Percentiles rank a stretch among this genome's conserved stretches.
phyloP scores from a whole-genome alignment of 2,888 invertebrate genomes.

The Sycophila texana region DNA sequence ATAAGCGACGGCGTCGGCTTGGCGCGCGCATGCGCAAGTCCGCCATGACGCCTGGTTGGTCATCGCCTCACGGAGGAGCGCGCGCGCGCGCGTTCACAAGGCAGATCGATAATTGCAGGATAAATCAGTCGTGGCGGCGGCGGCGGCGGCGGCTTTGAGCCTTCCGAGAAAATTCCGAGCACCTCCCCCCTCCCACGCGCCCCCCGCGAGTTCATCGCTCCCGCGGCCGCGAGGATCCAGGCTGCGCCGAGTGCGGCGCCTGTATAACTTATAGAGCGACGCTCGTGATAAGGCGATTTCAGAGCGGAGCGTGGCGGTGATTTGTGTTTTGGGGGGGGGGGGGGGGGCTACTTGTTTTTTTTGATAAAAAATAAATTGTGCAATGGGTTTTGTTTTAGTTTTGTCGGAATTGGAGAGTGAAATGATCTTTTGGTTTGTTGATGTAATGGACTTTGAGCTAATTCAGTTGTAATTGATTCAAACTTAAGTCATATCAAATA shows the following conservation, averaged over 20 bases:
- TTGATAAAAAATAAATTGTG: not conserved
- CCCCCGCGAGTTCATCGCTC: conserved; percentile 44
- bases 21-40: not conserved
- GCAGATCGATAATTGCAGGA: conserved; percentile 57
- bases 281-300: not conserved
- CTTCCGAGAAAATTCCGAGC: conserved; percentile 28
- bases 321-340: no score
- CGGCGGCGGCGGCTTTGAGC: conserved; percentile 1
- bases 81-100: not conserved
- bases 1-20: no score
- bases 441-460: no score
- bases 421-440: no score
- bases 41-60: conserved; percentile 13
- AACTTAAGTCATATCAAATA: no score
- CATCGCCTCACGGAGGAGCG: conserved; percentile 4
- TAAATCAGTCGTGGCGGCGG: conserved; percentile 54
- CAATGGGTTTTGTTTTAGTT: not conserved
- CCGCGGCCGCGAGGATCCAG: conserved; percentile 7
- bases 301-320: not conserved
- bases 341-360: not conserved
- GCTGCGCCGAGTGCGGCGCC: not conserved
- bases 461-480: no score
- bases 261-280: not conserved
- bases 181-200: conserved; percentile 1
- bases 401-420: no score